Evolutionary conservation across 2,797 vertebrate genomes (phyloP).

Genomic region (Melanotaenia nigrans): DNA sequence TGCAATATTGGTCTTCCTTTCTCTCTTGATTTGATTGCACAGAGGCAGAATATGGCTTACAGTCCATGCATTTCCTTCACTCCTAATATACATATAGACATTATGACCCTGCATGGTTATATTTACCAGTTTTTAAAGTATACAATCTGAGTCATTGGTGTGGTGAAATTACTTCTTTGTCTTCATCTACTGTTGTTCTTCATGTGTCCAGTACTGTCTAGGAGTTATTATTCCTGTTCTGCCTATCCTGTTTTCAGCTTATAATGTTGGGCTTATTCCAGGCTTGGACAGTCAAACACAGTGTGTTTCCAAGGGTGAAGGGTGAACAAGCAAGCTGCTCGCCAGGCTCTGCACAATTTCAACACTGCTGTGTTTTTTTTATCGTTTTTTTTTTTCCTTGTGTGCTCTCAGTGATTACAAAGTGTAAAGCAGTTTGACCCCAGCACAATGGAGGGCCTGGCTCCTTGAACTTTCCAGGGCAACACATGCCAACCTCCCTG

Average conservation of each 20-base stretch:
- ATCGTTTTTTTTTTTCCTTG: not conserved
- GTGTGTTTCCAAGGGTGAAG: conserved; percentile 62
- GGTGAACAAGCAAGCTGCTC: conserved; percentile 60
- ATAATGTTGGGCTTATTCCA: conserved; percentile 44
- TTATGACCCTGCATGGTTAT: conserved; percentile 24
- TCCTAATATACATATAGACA: conserved; percentile 38
- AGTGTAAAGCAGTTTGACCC: conserved; percentile 67
- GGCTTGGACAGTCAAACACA: conserved; percentile 47
- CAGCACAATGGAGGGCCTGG: conserved; percentile 41
- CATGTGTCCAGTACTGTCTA: conserved; percentile 16
- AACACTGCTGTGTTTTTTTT: conserved; percentile 10
- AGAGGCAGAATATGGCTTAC: conserved; percentile 6
- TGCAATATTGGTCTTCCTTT: conserved; percentile 45
- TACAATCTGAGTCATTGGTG: conserved; percentile 39
- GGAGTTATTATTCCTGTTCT: conserved; percentile 47
- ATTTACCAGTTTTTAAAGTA: conserved; percentile 28
- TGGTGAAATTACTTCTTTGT: conserved; percentile 19
- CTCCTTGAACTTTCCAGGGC: conserved; percentile 67
- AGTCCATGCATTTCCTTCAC: conserved; percentile 21
- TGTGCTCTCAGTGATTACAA: conserved; percentile 50
- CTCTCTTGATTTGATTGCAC: conserved; percentile 26
- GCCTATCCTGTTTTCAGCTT: conserved; percentile 41
- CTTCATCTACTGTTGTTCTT: conserved; percentile 34
- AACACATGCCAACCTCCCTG: conserved; percentile 35
- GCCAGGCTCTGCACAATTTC: conserved; percentile 19